Conservation (phyloP, 2,113 vertebrate genomes). For the Periophthalmodon schlosseri region DNA sequence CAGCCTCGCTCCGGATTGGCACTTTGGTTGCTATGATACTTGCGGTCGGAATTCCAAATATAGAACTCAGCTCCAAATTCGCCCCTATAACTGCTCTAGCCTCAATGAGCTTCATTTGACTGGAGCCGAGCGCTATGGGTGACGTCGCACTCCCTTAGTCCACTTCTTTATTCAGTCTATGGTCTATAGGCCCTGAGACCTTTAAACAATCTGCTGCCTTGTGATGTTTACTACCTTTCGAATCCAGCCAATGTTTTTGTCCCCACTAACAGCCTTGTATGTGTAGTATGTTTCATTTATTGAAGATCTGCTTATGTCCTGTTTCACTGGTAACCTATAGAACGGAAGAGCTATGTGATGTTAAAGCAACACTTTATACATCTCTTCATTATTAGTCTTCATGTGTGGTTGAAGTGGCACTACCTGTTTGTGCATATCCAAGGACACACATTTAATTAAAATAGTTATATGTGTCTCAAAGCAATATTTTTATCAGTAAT, state of each 20-base stretch:
- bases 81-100: too few species aligned
- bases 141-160: too few species aligned
- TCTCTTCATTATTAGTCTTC: neutral
- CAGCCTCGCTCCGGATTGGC: too few species aligned
- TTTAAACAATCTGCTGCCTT: neutral
- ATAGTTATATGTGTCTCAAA: constrained; percentile 25
- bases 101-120: too few species aligned
- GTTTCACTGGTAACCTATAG: neutral
- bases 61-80: too few species aligned
- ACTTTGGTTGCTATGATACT: too few species aligned
- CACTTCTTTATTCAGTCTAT: too few species aligned
- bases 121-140: too few species aligned
- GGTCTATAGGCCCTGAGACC: too few species aligned
- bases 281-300: neutral
- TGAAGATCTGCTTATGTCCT: neutral
- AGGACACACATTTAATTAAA: neutral
- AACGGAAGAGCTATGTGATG: neutral
- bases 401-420: neutral
- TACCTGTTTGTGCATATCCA: constrained; percentile 1
- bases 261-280: neutral
- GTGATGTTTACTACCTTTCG: neutral
- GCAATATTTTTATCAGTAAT: constrained; percentile 14
- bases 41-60: too few species aligned
- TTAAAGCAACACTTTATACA: neutral
- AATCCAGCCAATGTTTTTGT: neutral